These are phyloP conservation scores for Salpingus planirostris DNA, from an alignment of 2,888 invertebrate genomes.

Conservation along the genomic window DNA sequence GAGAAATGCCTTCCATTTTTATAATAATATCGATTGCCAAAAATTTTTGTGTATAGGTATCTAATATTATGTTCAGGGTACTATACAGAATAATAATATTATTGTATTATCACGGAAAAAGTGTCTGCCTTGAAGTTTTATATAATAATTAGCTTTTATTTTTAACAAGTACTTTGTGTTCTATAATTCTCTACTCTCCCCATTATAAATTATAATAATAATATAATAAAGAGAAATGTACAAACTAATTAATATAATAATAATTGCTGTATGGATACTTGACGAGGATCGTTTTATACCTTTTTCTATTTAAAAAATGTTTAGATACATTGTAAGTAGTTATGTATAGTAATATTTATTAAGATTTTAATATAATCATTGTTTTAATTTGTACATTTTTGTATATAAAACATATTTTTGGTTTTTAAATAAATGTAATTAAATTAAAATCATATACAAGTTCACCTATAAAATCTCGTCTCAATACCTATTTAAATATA, in stretches of 20 bases:
- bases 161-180: no score
- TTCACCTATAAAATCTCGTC: no score
- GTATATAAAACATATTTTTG: slow-evolving; percentile 21
- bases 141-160: no score
- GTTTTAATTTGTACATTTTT: slow-evolving; percentile 25
- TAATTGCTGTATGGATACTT: slow-evolving; percentile 12
- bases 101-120: no score
- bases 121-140: no score
- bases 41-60: slow-evolving; percentile 15
- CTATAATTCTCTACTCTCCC: no score
- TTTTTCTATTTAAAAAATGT: slow-evolving; percentile 18
- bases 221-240: no score
- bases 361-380: slow-evolving; percentile 23
- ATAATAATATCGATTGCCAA: slow-evolving; percentile 23
- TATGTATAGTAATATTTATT: slow-evolving; percentile 25
- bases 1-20: slow-evolving; percentile 15
- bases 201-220: no score
- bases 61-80: slow-evolving; percentile 24
- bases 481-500: no score
- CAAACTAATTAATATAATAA: slow-evolving; percentile 15
- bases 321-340: slow-evolving; percentile 22
- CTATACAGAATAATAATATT: no score
- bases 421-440: slow-evolving; percentile 26
- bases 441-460: slow-evolving; percentile 11
- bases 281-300: slow-evolving; percentile 15